Base-by-base conservation (phyloP, 2,113 vertebrate genomes). In the Hippocampus barbouri region DNA sequence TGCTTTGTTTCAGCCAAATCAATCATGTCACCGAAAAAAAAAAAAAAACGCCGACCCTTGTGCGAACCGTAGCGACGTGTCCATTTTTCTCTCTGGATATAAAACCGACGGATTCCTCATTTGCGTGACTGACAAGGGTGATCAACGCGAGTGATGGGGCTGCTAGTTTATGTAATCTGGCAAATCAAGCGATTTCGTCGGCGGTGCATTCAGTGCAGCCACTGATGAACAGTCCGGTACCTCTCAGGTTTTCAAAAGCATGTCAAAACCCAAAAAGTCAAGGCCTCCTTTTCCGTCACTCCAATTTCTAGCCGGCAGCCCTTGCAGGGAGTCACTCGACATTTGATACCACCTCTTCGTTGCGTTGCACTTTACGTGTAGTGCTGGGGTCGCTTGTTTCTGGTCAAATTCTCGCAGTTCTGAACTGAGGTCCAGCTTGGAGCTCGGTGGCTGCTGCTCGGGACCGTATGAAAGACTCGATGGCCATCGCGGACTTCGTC, bases 331-430 rank as follows among this genome's bases (percentile, higher is more conserved):
- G 56, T 69, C 1, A 5, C n/a, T 57, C 47, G 82, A 85, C 70
- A 85, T 63, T 10, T 16, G 74, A 86, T 87, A 85, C 79, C 79
- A 75, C 75, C 54, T 15, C 83, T 66, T 72, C 78, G 70, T 54
- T 86, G 83, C 84, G 78, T 77, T 78, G 80, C 74, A 75, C 80
- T 83, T 84, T 83, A 88, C 80, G 27, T 75, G 78, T 60, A 69
- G 69, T 25, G 77, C 75, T 80, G 5, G 56, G 83, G 83, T 86
- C 79, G 69, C 27, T 76, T 75, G 69, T 64, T 72, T 82, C 81
- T 78, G 45, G 75, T 76, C 69, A 66, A 69, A 51, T 70, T 69
- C 69, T 68, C 41, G 3, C 61, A 62, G 21, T 41, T 68, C 41
- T 67, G 59, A 74, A 56, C 66, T 70, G 73, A 65, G 68, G 72